These are phyloP conservation scores for Holacanthus passer DNA, from an alignment of 2,113 vertebrate species.

Conservation along the genomic window DNA sequence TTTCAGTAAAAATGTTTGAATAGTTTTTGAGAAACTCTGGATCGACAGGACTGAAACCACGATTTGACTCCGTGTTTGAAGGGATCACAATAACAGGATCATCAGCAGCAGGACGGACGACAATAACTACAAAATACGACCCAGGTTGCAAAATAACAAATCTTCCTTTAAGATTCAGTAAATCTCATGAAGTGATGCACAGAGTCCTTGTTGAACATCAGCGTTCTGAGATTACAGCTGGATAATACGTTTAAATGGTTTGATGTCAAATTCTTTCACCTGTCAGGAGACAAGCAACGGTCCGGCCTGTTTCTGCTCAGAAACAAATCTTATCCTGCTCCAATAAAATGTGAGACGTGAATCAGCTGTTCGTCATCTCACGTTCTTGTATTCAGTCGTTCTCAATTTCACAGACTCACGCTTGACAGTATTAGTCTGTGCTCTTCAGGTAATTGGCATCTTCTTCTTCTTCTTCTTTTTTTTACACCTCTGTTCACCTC, in stretches of 20 bases:
- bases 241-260: not conserved
- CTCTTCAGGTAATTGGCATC: constrained; percentile 54
- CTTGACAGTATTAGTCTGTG: constrained; percentile 16
- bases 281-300: no score
- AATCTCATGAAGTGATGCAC: not conserved
- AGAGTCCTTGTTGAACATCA: no score
- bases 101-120: not conserved
- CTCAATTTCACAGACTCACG: constrained; percentile 20
- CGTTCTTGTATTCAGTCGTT: not conserved
- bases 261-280: not conserved
- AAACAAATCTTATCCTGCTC: not conserved
- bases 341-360: not conserved
- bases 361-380: not conserved
- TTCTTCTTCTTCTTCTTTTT: not conserved
- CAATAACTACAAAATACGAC: not conserved
- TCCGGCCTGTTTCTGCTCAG: constrained; percentile 12
- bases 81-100: not conserved
- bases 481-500: constrained; percentile 32
- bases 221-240: not conserved
- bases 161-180: not conserved
- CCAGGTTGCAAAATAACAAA: not conserved
- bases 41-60: no score
- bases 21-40: not conserved
- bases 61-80: not conserved
- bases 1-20: not conserved